These are phyloP conservation scores for Cryptocephalus moraei DNA, from an alignment of 2,888 invertebrate species.

Conservation along the genomic window DNA sequence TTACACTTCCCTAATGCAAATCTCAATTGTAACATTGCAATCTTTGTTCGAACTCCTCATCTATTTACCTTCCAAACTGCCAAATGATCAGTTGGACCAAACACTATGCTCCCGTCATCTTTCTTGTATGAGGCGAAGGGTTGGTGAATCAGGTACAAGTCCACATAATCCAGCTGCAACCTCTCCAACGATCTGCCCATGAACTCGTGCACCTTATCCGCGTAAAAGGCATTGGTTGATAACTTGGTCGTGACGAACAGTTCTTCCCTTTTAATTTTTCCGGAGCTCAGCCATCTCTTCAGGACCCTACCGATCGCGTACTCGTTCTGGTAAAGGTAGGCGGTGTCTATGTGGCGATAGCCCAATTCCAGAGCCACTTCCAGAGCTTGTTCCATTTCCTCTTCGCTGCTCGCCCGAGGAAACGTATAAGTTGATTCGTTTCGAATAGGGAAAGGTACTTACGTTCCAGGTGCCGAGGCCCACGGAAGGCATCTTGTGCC, in stretches of 20 bases:
- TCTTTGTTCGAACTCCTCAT: too few relatives aligned
- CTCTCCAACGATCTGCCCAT: constrained; percentile 19
- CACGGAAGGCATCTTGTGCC: background rate
- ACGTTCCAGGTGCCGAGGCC: constrained; percentile 1
- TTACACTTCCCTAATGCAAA: too few relatives aligned
- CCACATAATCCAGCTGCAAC: constrained; percentile 22
- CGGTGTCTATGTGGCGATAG: constrained; percentile 77
- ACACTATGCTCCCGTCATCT: background rate
- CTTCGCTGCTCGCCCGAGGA: constrained; percentile 40
- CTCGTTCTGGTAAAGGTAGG: constrained; percentile 70
- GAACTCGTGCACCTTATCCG: constrained; percentile 19
- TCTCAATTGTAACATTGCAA: too few relatives aligned
- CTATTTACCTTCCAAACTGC: background rate
- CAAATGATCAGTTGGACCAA: background rate
- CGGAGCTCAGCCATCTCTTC: constrained; percentile 57
- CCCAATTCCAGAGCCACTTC: constrained; percentile 62
- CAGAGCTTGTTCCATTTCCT: constrained; percentile 53
- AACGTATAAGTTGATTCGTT: too few relatives aligned
- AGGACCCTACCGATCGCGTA: constrained; percentile 62
- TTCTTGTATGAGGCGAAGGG: constrained; percentile 10
- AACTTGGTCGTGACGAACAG: constrained; percentile 75
- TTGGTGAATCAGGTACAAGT: constrained; percentile 24
- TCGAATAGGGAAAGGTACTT: background rate
- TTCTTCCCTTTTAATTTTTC: constrained; percentile 51
- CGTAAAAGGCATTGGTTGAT: constrained; percentile 42